A percentile compares a stretch with the other conserved stretches of the same genome.
phyloP scores from a whole-genome alignment of 2,888 invertebrate species.

The Oligia latruncula region DNA sequence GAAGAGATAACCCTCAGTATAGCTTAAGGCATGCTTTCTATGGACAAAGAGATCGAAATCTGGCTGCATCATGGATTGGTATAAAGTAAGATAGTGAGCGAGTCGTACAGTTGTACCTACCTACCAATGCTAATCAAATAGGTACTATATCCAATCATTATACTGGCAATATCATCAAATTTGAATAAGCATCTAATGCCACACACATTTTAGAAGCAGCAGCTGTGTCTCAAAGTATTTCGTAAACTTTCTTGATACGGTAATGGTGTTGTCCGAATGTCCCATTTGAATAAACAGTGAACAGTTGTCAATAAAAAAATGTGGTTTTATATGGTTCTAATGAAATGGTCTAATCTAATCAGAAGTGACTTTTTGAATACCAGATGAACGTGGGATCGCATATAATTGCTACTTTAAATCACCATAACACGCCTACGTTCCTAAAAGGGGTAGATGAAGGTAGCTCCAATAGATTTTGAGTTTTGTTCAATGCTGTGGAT shows the following conservation, averaged over 20 bases:
- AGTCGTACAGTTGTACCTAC: background rate
- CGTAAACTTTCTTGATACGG: background rate
- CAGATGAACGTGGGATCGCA: background rate
- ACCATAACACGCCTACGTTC: background rate
- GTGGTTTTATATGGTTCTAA: conserved; percentile 11
- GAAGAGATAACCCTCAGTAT: background rate
- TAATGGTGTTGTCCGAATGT: conserved; percentile 5
- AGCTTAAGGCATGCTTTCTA: background rate
- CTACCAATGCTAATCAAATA: background rate
- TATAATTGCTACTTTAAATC: background rate
- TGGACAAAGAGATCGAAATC: background rate
- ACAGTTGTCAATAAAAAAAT: conserved; percentile 8
- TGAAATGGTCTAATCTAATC: conserved; percentile 2
- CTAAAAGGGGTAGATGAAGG: background rate
- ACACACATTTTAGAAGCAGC: conserved; percentile 1
- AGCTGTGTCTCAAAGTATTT: background rate
- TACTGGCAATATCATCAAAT: background rate
- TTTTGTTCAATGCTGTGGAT: background rate
- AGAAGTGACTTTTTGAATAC: background rate
- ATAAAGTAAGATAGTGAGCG: too few species aligned
- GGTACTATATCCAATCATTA: background rate
- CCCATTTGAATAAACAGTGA: conserved; percentile 12
- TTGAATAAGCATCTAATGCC: background rate
- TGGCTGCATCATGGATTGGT: too few species aligned
- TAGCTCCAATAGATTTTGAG: background rate